Conservation (phyloP, 2,113 vertebrate species). For the zebrafish (Danio rerio) region GRCz12tu NC_133199.1:4958001-4958500, state of each 20-base stretch:
- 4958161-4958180: not conserved
- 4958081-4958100: not conserved
- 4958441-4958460: too few relatives aligned
- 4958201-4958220: not conserved
- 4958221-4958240: not conserved
- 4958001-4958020: too few relatives aligned
- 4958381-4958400: too few relatives aligned
- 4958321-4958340: not conserved
- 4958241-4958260: not conserved
- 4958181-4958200: not conserved
- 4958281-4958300: not conserved
- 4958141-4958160: too few relatives aligned
- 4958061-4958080: not conserved
- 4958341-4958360: not conserved
- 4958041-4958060: not conserved
- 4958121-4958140: too few relatives aligned
- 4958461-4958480: too few relatives aligned
- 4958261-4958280: not conserved
- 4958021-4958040: not conserved
- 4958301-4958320: not conserved
- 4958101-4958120: too few relatives aligned
- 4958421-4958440: too few relatives aligned
- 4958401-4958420: too few relatives aligned
- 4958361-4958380: not conserved
- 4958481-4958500: too few relatives aligned